These are phyloP conservation scores for Sturnira hondurensis DNA, from an alignment of 2,113 vertebrate genomes.

Conservation along the genomic window DNA sequence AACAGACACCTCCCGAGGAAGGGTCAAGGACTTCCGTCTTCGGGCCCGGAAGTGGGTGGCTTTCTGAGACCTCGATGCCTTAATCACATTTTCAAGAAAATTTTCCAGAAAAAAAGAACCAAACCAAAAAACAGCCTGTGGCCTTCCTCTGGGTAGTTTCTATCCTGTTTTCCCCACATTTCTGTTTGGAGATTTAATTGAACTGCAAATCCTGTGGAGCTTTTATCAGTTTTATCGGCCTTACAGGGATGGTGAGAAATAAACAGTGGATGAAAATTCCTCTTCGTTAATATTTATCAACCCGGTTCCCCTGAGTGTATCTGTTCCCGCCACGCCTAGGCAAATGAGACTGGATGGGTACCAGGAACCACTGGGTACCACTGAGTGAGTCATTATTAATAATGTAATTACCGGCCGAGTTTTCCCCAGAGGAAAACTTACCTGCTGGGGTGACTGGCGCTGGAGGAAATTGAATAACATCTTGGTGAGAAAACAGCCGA, in stretches of 20 bases:
- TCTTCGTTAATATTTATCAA: constrained; percentile 50
- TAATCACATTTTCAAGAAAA: background rate
- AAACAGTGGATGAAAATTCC: constrained; percentile 45
- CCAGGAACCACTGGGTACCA: background rate
- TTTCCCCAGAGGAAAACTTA: background rate
- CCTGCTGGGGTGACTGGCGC: background rate
- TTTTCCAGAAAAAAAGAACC: background rate
- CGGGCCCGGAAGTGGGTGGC: background rate
- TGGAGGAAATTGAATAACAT: constrained; percentile 17
- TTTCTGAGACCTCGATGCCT: background rate
- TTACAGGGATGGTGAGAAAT: constrained; percentile 43
- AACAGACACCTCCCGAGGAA: background rate
- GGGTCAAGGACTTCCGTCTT: background rate
- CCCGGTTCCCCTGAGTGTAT: background rate
- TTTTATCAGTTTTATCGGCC: constrained; percentile 26
- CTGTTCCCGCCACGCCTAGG: background rate
- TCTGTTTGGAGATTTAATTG: constrained; percentile 15
- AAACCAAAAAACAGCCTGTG: background rate
- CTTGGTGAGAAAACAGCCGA: background rate
- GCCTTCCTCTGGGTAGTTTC: background rate
- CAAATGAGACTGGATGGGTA: background rate
- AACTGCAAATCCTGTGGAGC: background rate
- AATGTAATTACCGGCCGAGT: background rate
- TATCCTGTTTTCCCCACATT: background rate
- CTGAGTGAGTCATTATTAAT: background rate